These are phyloP conservation scores for Larimichthys polyactis DNA, from an alignment of 2,113 vertebrate species.

Conservation along the genomic window DNA sequence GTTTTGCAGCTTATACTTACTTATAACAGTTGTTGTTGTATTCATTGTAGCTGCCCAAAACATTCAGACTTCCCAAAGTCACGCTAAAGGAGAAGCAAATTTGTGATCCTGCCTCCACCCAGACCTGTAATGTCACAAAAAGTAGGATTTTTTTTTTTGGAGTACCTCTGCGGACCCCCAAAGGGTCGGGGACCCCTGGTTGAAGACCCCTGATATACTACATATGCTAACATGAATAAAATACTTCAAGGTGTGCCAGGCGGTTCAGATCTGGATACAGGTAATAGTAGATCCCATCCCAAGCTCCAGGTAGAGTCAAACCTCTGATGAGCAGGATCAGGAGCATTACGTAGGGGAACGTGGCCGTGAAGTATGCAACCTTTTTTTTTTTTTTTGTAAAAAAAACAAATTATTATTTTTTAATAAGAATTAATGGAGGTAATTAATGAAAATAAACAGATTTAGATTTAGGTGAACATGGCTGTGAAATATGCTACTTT, in stretches of 20 bases:
- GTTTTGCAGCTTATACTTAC: constrained; percentile 42
- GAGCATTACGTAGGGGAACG: constrained; percentile 79
- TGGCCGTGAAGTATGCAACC: constrained; percentile 81
- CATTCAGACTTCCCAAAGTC: constrained; percentile 50
- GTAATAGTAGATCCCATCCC: constrained; percentile 73
- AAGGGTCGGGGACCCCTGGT: too few relatives aligned
- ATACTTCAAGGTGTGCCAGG: constrained; percentile 69
- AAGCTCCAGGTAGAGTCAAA: constrained; percentile 78
- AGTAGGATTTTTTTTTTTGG: too few relatives aligned
- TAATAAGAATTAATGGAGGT: too few relatives aligned
- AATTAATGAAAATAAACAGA: background rate
- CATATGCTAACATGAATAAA: too few relatives aligned
- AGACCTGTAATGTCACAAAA: constrained; percentile 65
- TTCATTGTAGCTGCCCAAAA: constrained; percentile 74
- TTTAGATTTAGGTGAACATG: too few relatives aligned
- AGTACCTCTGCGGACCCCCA: too few relatives aligned
- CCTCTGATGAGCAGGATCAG: constrained; percentile 75
- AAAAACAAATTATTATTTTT: too few relatives aligned
- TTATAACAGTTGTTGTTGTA: constrained; percentile 81
- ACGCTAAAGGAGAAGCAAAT: constrained; percentile 77
- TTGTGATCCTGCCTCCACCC: constrained; percentile 79
- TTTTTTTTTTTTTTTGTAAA: constrained; percentile 12
- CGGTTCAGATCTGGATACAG: constrained; percentile 71
- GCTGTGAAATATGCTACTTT: too few relatives aligned
- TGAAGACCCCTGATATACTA: too few relatives aligned